Base-by-base conservation (phyloP, 2,888 invertebrate species). In the Oeneis ivallda region DNA sequence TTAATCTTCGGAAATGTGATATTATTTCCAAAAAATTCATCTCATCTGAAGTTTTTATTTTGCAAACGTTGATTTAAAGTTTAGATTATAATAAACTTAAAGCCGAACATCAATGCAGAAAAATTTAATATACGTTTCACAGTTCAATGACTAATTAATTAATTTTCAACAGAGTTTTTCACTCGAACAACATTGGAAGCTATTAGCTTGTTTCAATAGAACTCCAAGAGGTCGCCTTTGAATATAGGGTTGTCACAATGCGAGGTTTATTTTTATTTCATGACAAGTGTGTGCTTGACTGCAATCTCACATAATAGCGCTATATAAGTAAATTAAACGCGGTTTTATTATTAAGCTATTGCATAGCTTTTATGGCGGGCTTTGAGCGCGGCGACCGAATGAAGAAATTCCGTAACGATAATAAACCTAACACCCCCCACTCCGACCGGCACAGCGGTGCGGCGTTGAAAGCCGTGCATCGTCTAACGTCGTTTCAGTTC, bases 161-260 rank as follows among this genome's bases (percentile, higher is more conserved):
- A 69, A 47, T 54, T 61, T 60, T 62, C 60, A 65, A 63, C 19
- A 54, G 62, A 58, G 37, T 37, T 43, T 52, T 53, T 47, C 63
- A 52, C 41, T 64, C 56, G 39, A 65, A 69, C 62, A 65, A 67
- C 57, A 65, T 65, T 60, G 64, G 67, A 69, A 65, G 67, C 67
- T 67, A 69, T 69, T 65, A 69, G 60, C 43, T 67, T 67, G 60
- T 67, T 65, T 66, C 70, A 68, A 70, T 68, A 66, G 68, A 66
- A 65, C 59, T 63, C 62, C 32, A 37, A 66, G 52, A 64, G 66
- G 54, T 47, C 34, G 66, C 47, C 64, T 64, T 50, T 49, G 64
- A 62, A 64, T 63, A n/a, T 26, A 57, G 57, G 43, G 62, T 17
- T 54, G 53, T 9, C n/a, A 54, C 37, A 54, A 1, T 26, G 3